Conservation (phyloP, 2,888 invertebrate species). For the Coelopa pilipes region DNA sequence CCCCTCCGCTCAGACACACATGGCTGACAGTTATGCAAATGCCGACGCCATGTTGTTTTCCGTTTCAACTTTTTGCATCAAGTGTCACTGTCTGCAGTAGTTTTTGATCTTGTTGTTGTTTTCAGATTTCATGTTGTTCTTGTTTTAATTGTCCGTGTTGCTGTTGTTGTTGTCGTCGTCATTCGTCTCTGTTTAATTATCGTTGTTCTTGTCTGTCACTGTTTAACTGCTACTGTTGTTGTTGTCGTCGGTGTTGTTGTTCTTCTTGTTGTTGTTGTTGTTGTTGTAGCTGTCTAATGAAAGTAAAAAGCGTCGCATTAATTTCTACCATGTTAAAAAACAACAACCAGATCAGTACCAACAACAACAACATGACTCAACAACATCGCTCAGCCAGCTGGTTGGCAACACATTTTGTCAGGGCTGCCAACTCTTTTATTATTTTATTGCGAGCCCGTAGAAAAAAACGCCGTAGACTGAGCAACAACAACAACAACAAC, state of each 20-base stretch:
- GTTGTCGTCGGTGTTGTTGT: slow-evolving; percentile 15
- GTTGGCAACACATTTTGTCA: slow-evolving; percentile 16
- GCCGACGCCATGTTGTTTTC: not conserved
- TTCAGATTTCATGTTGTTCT: not conserved
- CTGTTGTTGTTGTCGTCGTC: too few species aligned
- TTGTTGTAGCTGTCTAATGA: slow-evolving; percentile 25
- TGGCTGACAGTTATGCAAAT: slow-evolving; percentile 34
- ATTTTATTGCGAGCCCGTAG: slow-evolving; percentile 4
- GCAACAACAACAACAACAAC: not conserved
- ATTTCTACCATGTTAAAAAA: slow-evolving; percentile 31
- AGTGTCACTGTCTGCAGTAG: too few species aligned
- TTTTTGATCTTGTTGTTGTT: not conserved
- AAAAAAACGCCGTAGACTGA: not conserved
- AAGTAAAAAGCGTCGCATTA: slow-evolving; percentile 33
- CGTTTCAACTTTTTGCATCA: too few species aligned
- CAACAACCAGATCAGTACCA: slow-evolving; percentile 4
- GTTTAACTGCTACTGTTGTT: not conserved
- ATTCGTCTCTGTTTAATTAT: too few species aligned
- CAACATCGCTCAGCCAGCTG: slow-evolving; percentile 2
- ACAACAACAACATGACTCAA: not conserved
- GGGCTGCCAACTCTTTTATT: slow-evolving; percentile 20
- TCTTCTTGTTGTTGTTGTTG: slow-evolving; percentile 8
- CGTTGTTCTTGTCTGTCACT: too few species aligned
- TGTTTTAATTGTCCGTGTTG: not conserved
- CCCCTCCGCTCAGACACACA: slow-evolving; percentile 4